These are phyloP conservation scores for Eurytemora carolleeae DNA, from an alignment of 1,140 invertebrate genomes.

Conservation along the genomic window DNA sequence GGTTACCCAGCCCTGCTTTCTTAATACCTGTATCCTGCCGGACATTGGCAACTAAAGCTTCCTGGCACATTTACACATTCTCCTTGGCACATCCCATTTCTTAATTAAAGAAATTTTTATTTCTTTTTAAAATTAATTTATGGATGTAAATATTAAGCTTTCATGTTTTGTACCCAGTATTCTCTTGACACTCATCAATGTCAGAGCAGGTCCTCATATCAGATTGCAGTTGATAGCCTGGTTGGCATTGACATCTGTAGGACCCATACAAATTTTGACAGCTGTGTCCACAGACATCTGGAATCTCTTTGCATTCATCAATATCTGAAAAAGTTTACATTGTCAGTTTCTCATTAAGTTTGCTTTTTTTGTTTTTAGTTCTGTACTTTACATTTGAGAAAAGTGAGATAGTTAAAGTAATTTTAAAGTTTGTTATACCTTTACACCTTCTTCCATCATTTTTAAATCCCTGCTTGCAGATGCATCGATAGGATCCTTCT, in stretches of 20 bases:
- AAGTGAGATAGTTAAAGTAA: no score
- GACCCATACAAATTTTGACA: conserved; percentile 64
- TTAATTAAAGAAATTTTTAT: no score
- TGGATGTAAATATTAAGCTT: conserved; percentile 21
- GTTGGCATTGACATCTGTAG: conserved; percentile 50
- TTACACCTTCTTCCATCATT: conserved; percentile 28
- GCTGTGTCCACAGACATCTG: conserved; percentile 53
- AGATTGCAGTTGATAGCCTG: conserved; percentile 43
- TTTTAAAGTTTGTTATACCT: no score
- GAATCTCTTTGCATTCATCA: conserved; percentile 34
- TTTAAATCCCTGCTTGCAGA: conserved; percentile 49
- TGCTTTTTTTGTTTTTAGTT: no score
- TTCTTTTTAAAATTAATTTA: not conserved
- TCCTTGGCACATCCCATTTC: conserved; percentile 52
- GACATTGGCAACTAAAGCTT: conserved; percentile 48
- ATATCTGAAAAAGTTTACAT: no score
- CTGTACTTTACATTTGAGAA: no score
- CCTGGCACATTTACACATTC: conserved; percentile 69
- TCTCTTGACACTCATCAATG: conserved; percentile 63
- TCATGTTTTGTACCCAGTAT: conserved; percentile 33
- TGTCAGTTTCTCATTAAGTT: no score
- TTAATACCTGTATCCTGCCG: no score
- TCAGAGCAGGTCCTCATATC: conserved; percentile 47
- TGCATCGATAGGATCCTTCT: conserved; percentile 45
- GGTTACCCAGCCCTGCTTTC: no score